Conservation (phyloP, 2,113 vertebrate species). For the Neotoma lepida region DNA sequence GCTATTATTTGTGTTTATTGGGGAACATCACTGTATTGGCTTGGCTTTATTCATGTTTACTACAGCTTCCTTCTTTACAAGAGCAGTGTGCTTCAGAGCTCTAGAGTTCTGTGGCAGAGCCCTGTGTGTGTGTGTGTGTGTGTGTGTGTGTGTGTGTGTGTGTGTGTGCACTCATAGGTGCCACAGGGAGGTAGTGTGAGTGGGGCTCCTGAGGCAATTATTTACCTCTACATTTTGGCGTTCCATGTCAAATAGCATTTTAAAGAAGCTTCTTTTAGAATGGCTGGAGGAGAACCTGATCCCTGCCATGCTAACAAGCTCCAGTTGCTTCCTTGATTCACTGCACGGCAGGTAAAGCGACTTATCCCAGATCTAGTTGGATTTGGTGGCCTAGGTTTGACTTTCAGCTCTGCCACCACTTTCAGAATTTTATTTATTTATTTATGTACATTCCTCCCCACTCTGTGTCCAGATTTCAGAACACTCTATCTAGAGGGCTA, state of each 20-base stretch:
- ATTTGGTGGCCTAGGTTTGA: not conserved
- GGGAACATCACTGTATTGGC: not conserved
- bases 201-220: not conserved
- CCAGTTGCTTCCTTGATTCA: not conserved
- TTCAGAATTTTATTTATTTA: not conserved
- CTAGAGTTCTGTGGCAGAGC: not conserved
- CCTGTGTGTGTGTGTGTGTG: too few relatives aligned
- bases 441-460: not conserved
- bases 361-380: not conserved
- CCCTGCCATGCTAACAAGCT: not conserved
- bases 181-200: not conserved
- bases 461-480: not conserved
- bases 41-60: slow-evolving; percentile 5
- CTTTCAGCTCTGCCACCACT: not conserved
- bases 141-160: too few relatives aligned
- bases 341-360: not conserved
- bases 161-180: too few relatives aligned
- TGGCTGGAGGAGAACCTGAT: not conserved
- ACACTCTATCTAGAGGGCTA: not conserved
- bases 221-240: not conserved
- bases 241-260: not conserved
- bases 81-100: not conserved
- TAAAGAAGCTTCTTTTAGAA: slow-evolving; percentile 8
- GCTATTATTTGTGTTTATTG: not conserved
- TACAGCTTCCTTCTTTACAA: not conserved